These are phyloP conservation scores for Sprattus sprattus DNA, from an alignment of 2,113 vertebrate genomes.

Conservation along the genomic window DNA sequence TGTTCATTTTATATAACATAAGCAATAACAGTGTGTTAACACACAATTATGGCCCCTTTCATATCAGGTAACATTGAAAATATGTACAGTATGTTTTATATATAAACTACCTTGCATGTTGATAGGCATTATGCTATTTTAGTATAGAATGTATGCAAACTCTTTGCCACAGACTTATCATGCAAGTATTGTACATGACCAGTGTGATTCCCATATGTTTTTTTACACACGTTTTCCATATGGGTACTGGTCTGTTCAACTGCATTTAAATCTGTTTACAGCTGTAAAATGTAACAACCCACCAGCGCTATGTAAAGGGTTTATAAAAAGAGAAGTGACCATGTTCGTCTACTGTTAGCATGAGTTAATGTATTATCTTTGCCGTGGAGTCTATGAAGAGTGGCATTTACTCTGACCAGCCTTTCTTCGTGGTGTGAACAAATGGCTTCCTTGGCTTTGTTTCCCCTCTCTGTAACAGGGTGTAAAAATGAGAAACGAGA, in stretches of 20 bases:
- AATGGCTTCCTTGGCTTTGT: conserved; percentile 49
- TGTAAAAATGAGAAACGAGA: not conserved
- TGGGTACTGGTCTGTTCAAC: not conserved
- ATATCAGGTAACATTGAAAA: not conserved
- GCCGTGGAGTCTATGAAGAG: not conserved
- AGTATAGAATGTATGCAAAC: not conserved
- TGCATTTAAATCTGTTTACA: not conserved
- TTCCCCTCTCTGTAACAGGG: conserved; percentile 32
- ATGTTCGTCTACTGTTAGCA: not conserved
- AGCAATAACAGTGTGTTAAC: not conserved
- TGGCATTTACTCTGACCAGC: not conserved
- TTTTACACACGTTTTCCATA: not conserved
- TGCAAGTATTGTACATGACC: not conserved
- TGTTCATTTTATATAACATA: not conserved
- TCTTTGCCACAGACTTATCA: not conserved
- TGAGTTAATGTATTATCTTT: not conserved
- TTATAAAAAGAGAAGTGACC: not conserved
- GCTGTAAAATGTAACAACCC: not conserved
- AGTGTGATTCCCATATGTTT: not conserved
- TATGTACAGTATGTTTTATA: not conserved
- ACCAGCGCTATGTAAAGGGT: not conserved
- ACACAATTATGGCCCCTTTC: not conserved
- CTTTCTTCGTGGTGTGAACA: not conserved
- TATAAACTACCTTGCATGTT: not conserved
- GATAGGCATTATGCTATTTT: not conserved